Evolutionary conservation across 2,888 invertebrate species (phyloP).

Genomic region (Dynastes maya): DNA sequence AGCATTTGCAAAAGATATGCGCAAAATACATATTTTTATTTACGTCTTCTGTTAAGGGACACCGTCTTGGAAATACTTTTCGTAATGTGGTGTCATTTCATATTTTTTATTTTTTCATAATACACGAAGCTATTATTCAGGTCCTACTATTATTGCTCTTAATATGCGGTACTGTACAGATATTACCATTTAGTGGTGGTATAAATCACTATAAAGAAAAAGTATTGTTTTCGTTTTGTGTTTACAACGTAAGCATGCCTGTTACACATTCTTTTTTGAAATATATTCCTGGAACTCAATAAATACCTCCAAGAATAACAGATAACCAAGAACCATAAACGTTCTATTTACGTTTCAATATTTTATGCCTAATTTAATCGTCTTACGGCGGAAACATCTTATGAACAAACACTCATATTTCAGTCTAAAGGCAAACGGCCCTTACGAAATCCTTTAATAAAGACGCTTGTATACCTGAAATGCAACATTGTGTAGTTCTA

Average conservation of each 20-base stretch:
- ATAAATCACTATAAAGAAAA: background rate
- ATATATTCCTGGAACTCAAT: background rate
- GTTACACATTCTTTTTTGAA: no score
- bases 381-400: conserved; percentile 26
- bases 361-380: conserved; percentile 38
- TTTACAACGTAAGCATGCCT: no score
- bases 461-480: conserved; percentile 33
- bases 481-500: conserved; percentile 12
- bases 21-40: no score
- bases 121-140: no score
- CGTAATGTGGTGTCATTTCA: no score
- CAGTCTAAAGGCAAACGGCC: conserved; percentile 13
- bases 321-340: conserved; percentile 9
- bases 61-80: no score
- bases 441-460: conserved; percentile 30
- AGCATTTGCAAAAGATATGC: no score
- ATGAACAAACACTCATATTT: conserved; percentile 20
- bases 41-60: no score
- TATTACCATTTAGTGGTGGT: background rate
- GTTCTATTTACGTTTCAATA: conserved; percentile 23
- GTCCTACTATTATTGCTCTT: no score
- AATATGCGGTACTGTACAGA: no score
- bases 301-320: background rate
- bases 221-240: no score
- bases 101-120: no score